Evolutionary conservation across 2,113 vertebrate species (phyloP), one percentile per base, ranked within the genome.

Genomic region (Cyphomyrus discorhynchus): DNA sequence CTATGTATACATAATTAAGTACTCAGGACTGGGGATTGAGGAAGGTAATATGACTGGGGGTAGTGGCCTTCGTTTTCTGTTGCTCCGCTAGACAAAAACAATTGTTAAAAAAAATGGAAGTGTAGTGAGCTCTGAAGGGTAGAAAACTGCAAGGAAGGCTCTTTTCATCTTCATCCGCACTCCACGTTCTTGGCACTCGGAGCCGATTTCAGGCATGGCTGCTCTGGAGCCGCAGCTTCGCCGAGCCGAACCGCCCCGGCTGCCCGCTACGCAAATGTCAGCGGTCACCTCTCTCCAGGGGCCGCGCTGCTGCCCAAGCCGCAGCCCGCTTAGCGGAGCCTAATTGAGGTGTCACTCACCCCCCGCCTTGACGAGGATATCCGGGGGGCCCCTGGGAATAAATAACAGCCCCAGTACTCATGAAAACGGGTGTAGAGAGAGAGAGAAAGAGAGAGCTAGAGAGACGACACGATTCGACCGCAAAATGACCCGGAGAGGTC

Each of bases 301-400:
- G 92, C 92, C 90, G 42, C 85, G 91, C 93, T 93, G 80, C 15
- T 49, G 82, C 89, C 91, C 86, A 77, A 92, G 90, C 92, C 87
- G n/a, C 90, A 70, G 89, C 91, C 92, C 94, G 92, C 94, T 93
- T 93, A 92, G 91, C 91, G 50, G 56, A 19, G 42, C 92, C 93
- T 94, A 94, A 95, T 93, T 94, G 94, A 94, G 93, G 95, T 92
- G 93, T 94, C 93, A 93, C 88, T 93, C 93, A 93, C 39, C 6
- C 89, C 6, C 27, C 21, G 0, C 27, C 49, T n/a, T 15, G 45
- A 42, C 3, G 42, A 84, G 85, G 46, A 85, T 24, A 9, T 15
- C 24, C 3, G 2, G 45, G 21, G 21, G 47, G 19, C 9, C 45
- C 42, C 82, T n/a, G 39, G 39, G 70, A 77, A 77, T 39, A 39